Evolutionary conservation across 2,113 vertebrate species (phyloP).

Genomic region (Petrocephalus zakoni): DNA sequence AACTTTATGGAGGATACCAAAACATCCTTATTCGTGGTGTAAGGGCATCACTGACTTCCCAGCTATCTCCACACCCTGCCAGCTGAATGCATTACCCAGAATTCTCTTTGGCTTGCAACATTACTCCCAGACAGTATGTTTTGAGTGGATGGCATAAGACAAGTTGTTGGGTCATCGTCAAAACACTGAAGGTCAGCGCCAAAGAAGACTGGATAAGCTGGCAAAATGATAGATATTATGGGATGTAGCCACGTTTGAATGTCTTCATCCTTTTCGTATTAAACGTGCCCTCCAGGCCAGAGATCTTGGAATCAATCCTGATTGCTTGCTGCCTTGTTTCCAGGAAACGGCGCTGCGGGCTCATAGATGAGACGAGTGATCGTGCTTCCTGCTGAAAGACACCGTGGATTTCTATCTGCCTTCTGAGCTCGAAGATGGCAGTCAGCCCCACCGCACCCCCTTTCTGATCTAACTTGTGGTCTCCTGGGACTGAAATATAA

Average conservation of each 20-base stretch:
- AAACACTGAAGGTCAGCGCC: background rate
- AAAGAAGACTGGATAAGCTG: background rate
- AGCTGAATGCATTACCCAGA: constrained; percentile 27
- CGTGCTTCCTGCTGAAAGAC: constrained; percentile 36
- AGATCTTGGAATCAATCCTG: constrained; percentile 46
- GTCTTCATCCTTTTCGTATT: constrained; percentile 33
- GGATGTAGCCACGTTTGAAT: background rate
- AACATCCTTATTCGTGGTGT: background rate
- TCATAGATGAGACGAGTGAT: constrained; percentile 43
- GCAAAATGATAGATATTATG: background rate
- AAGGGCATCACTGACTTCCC: background rate
- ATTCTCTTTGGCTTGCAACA: constrained; percentile 16
- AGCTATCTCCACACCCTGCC: background rate
- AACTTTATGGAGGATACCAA: background rate
- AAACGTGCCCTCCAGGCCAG: constrained; percentile 35
- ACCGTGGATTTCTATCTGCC: constrained; percentile 43
- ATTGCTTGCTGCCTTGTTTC: constrained; percentile 52
- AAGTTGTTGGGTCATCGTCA: constrained; percentile 1
- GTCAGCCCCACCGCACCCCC: background rate
- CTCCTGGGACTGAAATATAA: background rate
- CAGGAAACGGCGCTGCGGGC: constrained; percentile 42
- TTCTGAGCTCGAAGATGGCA: constrained; percentile 30
- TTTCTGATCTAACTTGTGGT: background rate
- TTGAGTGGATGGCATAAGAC: background rate
- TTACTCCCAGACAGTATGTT: background rate